A percentile compares a stretch with the other conserved stretches of the same genome.
Conservation (phyloP, 2,113 vertebrate genomes). For the Galeopterus variegatus region DNA sequence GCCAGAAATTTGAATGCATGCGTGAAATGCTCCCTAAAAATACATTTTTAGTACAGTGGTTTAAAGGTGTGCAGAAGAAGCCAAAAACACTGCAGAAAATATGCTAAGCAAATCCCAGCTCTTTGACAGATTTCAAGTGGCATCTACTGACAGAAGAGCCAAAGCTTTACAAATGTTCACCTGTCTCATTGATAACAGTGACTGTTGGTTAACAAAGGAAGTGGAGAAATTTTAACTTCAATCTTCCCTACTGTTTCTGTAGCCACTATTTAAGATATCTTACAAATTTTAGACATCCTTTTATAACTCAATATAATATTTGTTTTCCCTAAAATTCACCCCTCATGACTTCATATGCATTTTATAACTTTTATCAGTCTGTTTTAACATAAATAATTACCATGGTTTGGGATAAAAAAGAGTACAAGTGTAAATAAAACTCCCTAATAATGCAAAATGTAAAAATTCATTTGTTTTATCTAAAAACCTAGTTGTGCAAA, state of each 20-base stretch:
- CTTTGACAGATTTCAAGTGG: not conserved
- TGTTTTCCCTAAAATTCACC: not conserved
- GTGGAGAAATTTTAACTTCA: too few relatives aligned
- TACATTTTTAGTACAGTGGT: not conserved
- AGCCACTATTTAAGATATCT: not conserved
- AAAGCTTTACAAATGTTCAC: fast-evolving
- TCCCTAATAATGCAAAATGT: not conserved
- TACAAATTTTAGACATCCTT: not conserved
- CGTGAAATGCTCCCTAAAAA: not conserved
- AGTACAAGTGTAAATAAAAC: not conserved
- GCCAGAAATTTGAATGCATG: not conserved
- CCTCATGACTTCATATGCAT: not conserved
- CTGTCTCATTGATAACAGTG: not conserved
- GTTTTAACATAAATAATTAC: not conserved
- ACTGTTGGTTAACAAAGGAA: too few relatives aligned
- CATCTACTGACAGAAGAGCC: not conserved
- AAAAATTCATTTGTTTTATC: not conserved
- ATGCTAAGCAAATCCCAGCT: not conserved
- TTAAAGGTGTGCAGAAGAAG: not conserved
- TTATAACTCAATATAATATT: not conserved
- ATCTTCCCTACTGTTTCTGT: not conserved
- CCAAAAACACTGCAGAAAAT: not conserved
- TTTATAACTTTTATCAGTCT: not conserved
- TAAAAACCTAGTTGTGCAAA: not conserved
- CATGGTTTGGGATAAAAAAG: not conserved